A percentile compares a stretch with the other conserved stretches of the same genome.
phyloP scores from a whole-genome alignment of 2,113 vertebrate genomes.

The Mobula birostris region DNA sequence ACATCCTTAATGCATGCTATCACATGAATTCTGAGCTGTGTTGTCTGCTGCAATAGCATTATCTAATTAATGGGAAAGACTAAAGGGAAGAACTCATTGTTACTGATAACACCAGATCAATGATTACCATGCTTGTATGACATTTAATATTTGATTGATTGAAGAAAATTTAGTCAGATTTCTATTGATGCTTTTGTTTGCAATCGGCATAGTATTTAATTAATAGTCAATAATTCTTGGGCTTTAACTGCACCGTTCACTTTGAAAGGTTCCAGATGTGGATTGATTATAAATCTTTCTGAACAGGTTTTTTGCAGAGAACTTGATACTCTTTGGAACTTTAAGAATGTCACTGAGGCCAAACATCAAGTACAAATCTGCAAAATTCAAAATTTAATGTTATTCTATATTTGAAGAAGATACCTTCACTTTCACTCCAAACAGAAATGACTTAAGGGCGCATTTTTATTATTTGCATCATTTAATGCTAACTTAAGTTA shows the following conservation, averaged over 20 bases:
- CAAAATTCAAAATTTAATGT: neutral
- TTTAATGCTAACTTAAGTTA: neutral
- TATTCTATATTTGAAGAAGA: neutral
- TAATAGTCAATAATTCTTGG: neutral
- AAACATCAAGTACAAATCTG: neutral
- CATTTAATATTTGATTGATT: neutral
- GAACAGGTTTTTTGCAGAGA: neutral
- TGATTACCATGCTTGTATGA: neutral
- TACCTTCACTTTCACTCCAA: neutral
- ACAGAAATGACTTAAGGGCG: too few relatives aligned
- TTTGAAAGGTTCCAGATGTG: too few relatives aligned
- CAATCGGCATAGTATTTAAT: neutral
- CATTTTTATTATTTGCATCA: neutral
- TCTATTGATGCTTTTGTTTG: neutral
- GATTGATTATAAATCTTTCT: neutral
- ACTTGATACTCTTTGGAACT: neutral
- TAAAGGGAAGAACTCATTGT: neutral
- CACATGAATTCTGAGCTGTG: neutral
- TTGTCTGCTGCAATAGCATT: neutral
- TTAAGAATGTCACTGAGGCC: neutral
- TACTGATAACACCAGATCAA: neutral
- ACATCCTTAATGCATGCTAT: neutral
- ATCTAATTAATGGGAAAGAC: neutral
- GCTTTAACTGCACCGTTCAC: neutral
- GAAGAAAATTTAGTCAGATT: neutral